Evolutionary conservation across 1,140 invertebrate genomes (phyloP).

Genomic region (Drosophila guanche): DNA sequence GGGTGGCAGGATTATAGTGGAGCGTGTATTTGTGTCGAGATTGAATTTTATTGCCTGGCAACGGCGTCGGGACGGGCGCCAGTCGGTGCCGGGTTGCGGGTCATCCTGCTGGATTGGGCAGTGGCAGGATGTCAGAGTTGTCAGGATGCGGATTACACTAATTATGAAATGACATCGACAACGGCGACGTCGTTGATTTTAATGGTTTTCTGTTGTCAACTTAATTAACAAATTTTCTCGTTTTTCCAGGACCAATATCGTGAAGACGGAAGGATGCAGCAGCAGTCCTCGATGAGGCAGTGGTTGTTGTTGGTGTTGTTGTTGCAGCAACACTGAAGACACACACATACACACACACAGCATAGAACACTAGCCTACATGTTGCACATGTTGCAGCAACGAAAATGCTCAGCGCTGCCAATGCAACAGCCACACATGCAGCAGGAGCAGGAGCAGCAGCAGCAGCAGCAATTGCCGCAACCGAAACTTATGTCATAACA

Average conservation of each 20-base stretch:
- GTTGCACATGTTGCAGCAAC: conserved; percentile 64
- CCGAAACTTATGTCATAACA: conserved; percentile 81
- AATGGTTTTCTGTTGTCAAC: conserved; percentile 66
- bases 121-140: conserved; percentile 59
- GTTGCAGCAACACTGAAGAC: conserved; percentile 38
- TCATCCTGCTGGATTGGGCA: not conserved
- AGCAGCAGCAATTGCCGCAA: conserved; percentile 57
- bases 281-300: not conserved
- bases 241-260: conserved; percentile 15
- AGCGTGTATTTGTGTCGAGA: conserved; percentile 47
- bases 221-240: conserved; percentile 61
- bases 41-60: conserved; percentile 68
- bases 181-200: conserved; percentile 45
- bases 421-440: conserved; percentile 60
- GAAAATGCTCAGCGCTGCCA: conserved; percentile 74
- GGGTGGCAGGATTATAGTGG: conserved; percentile 12
- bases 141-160: conserved; percentile 74
- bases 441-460: conserved; percentile 35
- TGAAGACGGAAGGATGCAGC: conserved; percentile 53
- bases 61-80: conserved; percentile 21
- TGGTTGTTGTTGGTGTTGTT: conserved; percentile 53
- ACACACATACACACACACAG: conserved; percentile 3
- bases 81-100: conserved; percentile 13
- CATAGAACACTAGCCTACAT: conserved; percentile 56
- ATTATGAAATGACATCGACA: conserved; percentile 71